phyloP scores from a whole-genome alignment of 1,140 invertebrate species.

The Adelges cooleyi region DNA sequence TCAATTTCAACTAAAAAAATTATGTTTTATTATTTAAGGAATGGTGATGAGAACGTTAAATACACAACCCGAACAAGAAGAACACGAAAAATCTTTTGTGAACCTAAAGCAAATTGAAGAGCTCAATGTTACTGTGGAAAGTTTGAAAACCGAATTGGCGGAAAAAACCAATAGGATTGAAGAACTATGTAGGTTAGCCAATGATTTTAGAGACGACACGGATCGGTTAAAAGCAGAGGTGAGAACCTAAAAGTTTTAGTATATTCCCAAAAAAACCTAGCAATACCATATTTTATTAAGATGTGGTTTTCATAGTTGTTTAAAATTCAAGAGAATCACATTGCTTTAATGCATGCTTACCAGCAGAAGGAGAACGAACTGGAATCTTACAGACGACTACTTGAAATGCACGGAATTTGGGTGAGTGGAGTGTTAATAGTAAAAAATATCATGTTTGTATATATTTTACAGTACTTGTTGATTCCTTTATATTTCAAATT shows the following conservation, averaged over 20 bases:
- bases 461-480: too few relatives aligned
- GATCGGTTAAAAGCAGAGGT: constrained; percentile 12
- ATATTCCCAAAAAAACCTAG: too few relatives aligned
- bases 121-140: background rate
- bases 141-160: background rate
- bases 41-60: constrained; percentile 13
- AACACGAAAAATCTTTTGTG: background rate
- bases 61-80: background rate
- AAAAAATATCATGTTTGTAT: too few relatives aligned
- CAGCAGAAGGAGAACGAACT: constrained; percentile 9
- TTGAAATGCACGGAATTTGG: constrained; percentile 23
- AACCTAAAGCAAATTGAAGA: constrained; percentile 7
- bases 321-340: constrained; percentile 11
- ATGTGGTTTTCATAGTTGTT: background rate
- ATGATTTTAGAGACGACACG: background rate
- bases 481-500: too few relatives aligned
- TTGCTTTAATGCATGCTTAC: constrained; percentile 7
- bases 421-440: background rate
- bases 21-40: background rate
- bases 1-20: background rate
- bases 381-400: constrained; percentile 6
- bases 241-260: background rate
- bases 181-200: background rate
- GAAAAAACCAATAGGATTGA: constrained; percentile 10
- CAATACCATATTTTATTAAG: too few relatives aligned